Percentiles rank a stretch among this genome's conserved stretches.
Conservation (phyloP, 2,888 invertebrate species). For the Cerastoderma edule region DNA sequence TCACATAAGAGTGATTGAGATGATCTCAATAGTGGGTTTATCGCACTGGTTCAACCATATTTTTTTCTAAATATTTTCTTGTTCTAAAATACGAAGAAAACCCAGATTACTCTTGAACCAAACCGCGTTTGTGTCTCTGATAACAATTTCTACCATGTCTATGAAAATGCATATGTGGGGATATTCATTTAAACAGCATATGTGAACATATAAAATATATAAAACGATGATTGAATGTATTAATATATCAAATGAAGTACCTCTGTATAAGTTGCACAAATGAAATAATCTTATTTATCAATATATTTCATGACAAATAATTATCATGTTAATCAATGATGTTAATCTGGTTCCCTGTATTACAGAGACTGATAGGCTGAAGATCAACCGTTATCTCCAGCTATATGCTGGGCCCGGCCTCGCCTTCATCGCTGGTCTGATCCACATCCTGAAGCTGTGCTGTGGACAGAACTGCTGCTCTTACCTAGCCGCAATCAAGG, state of each 20-base stretch:
- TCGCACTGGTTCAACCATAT: too few relatives aligned
- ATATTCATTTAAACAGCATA: too few relatives aligned
- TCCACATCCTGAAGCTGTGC: conserved; percentile 2
- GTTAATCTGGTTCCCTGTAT: background rate
- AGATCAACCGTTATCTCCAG: conserved; percentile 4
- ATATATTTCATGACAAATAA: background rate
- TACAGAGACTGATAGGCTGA: conserved; percentile 4
- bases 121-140: too few relatives aligned
- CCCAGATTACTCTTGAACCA: too few relatives aligned
- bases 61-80: too few relatives aligned
- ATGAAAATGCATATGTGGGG: too few relatives aligned
- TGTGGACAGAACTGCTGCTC: conserved; percentile 8
- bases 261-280: background rate
- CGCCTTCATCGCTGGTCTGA: background rate
- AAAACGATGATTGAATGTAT: background rate
- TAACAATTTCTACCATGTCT: too few relatives aligned
- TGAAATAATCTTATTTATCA: background rate
- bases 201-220: too few relatives aligned
- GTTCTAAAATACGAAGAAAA: too few relatives aligned
- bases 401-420: conserved; percentile 4
- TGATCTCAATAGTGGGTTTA: too few relatives aligned
- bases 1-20: too few relatives aligned
- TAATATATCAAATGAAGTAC: background rate
- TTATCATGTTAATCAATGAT: background rate
- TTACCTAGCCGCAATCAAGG: conserved; percentile 1